phyloP scores from a whole-genome alignment of 2,888 invertebrate species.

The Cataglyphis cursor region DNA sequence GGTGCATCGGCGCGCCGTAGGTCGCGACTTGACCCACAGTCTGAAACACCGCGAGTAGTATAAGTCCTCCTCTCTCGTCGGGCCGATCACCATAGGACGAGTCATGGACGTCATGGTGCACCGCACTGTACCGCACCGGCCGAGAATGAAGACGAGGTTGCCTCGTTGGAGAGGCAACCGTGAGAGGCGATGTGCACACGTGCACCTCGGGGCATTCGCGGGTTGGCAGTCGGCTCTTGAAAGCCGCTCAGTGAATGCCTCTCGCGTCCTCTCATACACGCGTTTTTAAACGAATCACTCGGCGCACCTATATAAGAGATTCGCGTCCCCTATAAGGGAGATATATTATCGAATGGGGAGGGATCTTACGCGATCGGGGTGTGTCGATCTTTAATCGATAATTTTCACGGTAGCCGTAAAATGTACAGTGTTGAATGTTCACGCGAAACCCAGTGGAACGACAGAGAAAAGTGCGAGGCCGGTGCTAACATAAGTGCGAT shows the following conservation, averaged over 20 bases:
- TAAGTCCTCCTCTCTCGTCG: slow-evolving; percentile 21
- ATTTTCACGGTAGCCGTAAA: background rate
- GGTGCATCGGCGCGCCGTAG: slow-evolving; percentile 77
- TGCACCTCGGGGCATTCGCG: slow-evolving; percentile 78
- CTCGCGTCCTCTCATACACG: slow-evolving; percentile 58
- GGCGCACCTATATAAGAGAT: slow-evolving; percentile 37
- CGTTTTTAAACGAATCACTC: slow-evolving; percentile 65
- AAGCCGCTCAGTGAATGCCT: slow-evolving; percentile 79
- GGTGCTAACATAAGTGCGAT: slow-evolving; percentile 24
- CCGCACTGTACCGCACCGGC: slow-evolving; percentile 27
- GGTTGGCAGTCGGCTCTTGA: slow-evolving; percentile 82
- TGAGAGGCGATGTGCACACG: slow-evolving; percentile 77
- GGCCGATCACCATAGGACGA: background rate
- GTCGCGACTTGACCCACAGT: slow-evolving; percentile 84
- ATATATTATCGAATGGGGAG: too few species aligned
- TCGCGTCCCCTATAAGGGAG: background rate
- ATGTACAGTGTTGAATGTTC: slow-evolving; percentile 10
- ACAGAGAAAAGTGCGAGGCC: slow-evolving; percentile 1
- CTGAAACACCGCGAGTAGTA: slow-evolving; percentile 46
- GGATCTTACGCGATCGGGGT: background rate
- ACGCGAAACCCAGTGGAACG: background rate
- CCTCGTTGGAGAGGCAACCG: slow-evolving; percentile 57
- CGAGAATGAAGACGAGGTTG: slow-evolving; percentile 54
- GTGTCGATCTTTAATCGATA: background rate
- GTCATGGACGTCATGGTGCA: background rate